phyloP scores from a whole-genome alignment of 2,888 invertebrate genomes.

The Sphecodes monilicornis region DNA sequence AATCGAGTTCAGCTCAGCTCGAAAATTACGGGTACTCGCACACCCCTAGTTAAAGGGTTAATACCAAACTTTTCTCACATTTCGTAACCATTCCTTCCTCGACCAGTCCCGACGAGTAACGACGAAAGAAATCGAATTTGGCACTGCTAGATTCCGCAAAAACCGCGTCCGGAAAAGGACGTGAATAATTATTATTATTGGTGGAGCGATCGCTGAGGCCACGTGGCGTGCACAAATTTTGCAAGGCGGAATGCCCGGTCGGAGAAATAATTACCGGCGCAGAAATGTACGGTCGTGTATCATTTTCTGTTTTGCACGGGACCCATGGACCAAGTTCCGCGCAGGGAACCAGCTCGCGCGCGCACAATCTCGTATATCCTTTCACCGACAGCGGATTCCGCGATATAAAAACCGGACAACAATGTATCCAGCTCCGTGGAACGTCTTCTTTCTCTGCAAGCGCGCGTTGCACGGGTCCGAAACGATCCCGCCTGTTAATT shows the following conservation, averaged over 20 bases:
- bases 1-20: no score
- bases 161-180: constrained; percentile 9
- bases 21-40: no score
- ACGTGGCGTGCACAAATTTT: constrained; percentile 27
- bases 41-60: no score
- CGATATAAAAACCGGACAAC: constrained; percentile 45
- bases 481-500: constrained; percentile 77
- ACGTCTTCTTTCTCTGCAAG: constrained; percentile 72
- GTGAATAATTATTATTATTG: constrained; percentile 41
- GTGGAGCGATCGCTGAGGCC: neutral
- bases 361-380: constrained; percentile 35
- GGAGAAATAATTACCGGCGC: constrained; percentile 10
- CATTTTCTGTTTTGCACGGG: constrained; percentile 26
- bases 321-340: neutral
- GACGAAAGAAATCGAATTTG: no score
- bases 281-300: constrained; percentile 43
- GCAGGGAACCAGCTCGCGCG: neutral
- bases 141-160: neutral
- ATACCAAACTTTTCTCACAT: no score
- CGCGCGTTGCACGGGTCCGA: constrained; percentile 64
- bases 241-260: neutral
- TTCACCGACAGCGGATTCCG: constrained; percentile 32
- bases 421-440: constrained; percentile 57
- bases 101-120: no score
- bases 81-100: no score